Evolutionary conservation across 92 coral and sea anemone species (phyloP).

Genomic region (Porites lobata): DNA sequence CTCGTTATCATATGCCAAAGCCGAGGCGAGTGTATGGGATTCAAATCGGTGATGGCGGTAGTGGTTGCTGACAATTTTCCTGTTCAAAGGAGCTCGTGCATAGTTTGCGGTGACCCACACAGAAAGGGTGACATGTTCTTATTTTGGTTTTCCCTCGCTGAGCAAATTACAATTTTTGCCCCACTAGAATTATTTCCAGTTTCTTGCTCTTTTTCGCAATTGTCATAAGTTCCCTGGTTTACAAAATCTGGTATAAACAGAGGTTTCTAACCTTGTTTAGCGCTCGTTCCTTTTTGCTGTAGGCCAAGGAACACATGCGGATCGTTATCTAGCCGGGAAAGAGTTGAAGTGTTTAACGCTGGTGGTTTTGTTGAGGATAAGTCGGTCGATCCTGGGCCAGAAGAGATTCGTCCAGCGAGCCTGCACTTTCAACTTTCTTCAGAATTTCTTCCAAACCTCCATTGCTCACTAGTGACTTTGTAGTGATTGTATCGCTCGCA

Average conservation of each 20-base stretch:
- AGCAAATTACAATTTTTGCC: slow-evolving; percentile 22
- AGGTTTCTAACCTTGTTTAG: slow-evolving; percentile 44
- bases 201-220: slow-evolving; percentile 16
- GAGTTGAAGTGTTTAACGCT: neutral
- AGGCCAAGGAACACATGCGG: slow-evolving; percentile 45
- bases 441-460: slow-evolving; percentile 38
- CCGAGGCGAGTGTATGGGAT: too few species aligned
- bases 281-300: neutral
- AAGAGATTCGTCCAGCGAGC: slow-evolving; percentile 31
- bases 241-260: slow-evolving; percentile 38
- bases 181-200: slow-evolving; percentile 24
- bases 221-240: slow-evolving; percentile 2
- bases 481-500: neutral
- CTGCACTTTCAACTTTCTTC: slow-evolving; percentile 24
- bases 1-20: too few species aligned
- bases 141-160: slow-evolving; percentile 35
- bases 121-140: slow-evolving; percentile 46
- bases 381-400: slow-evolving; percentile 27
- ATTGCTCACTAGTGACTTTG: slow-evolving; percentile 35
- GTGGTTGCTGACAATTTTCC: slow-evolving; percentile 30
- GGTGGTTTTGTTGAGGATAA: neutral
- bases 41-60: slow-evolving; percentile 21
- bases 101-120: slow-evolving; percentile 52
- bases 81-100: slow-evolving; percentile 30
- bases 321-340: slow-evolving; percentile 22